Base-by-base conservation (phyloP, 2,888 invertebrate species). In the Caenorhabditis sulstoni region DNA sequence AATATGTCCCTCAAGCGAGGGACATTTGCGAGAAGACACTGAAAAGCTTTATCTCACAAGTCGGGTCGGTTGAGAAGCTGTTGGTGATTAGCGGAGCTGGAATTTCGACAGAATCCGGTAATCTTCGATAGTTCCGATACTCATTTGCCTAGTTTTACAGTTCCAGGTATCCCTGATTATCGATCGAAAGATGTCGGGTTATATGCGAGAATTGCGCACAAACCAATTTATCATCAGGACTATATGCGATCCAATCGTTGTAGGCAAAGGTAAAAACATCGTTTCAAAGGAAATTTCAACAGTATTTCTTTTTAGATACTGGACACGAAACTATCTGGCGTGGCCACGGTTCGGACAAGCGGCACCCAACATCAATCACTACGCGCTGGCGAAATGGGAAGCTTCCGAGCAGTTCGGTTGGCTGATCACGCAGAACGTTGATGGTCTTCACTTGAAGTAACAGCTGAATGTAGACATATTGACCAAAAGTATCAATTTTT, bases 401-500 rank as follows among this genome's bases (percentile, higher is more conserved):
- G 55, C 45, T 22, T 80, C 79, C 14, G 83, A 80, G 29, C 93
- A 93, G 90, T 91, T 95, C 3, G 92, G 92, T 61, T 93, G 93
- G 87, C 92, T 97, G 53, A 94, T 99, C 14, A 99, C 98, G 0
- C 98, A 99, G 91, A 99, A 99, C 93, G 97, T 99, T 0, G 98
- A 99, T 90, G 93, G 94, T 64, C 92, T 99, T 14, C 98, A 99
- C 61, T 29, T 62, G 1, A 74, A 80, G 85, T 85, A 35, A 11
- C n/a, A 2, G n/a, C n/a, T 41, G 18, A n/a, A n/a, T n/a, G n/a
- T n/a, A n/a, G n/a, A n/a, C n/a, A n/a, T n/a, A n/a, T n/a, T n/a
- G n/a, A n/a, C n/a, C n/a, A n/a, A n/a, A n/a, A n/a, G n/a, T n/a
- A n/a, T n/a, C n/a, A n/a, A n/a, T n/a, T n/a, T n/a, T n/a, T n/a